Base-by-base conservation (phyloP, 2,888 invertebrate genomes). In the Julus scanicus region DNA sequence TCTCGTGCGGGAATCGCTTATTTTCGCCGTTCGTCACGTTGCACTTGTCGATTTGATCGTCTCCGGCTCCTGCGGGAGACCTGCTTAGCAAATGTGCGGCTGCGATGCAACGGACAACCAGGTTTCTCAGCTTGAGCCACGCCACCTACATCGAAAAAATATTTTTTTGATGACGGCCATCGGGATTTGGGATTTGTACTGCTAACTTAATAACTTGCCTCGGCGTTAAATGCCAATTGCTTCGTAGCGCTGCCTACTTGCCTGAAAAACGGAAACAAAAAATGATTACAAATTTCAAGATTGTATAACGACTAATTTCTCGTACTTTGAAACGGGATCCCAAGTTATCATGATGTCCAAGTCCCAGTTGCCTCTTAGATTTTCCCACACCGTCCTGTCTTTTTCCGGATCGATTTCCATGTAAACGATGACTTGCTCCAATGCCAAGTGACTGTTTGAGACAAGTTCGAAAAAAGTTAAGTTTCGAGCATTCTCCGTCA, bases 341-440 rank as follows among this genome's bases (percentile, higher is more conserved):
- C 95, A 96, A 90, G 94, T 94, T 13, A 95, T 93, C 91, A 95
- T 94, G 9, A 96, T 95, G 89, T 94, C 93, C 44, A 96, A 93
- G 92, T 97, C 97, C 83, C 96, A 94, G 92, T 97, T 97, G 93
- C 97, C 96, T 86, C 91, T 90, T 86, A 95, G 92, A 86, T 93
- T 92, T 88, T 94, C 93, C 94, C 94, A 95, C 87, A 93, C 92
- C 88, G 94, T 94, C 86, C 94, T 93, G 91, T 94, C 94, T 89
- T 94, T 94, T 88, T 93, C 93, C 0, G 94, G 94, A 89, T 94
- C 93, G 90, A 95, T 94, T 90, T 94, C 94, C 93, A 94, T 93
- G 88, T 93, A 93, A 89, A 93, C 93, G 88, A 95, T 92, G 48
- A 93, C 92, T 89, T 94, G 93, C 85, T 94, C 91, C n/a, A 91